Conservation (phyloP, 2,113 vertebrate species). For the Prietella phreatophila region DNA sequence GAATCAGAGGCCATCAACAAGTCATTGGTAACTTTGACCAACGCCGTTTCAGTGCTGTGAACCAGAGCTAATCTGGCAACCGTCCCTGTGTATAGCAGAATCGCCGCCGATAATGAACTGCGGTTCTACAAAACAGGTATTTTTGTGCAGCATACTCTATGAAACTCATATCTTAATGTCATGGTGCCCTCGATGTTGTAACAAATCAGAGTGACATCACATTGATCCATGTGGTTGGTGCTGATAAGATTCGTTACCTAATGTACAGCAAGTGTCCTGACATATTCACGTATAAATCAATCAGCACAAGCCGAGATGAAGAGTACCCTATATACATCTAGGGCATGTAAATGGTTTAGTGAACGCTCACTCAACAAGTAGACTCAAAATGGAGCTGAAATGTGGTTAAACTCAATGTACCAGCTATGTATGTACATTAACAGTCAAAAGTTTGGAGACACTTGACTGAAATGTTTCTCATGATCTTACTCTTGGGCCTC, state of each 20-base stretch:
- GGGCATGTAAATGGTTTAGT: constrained; percentile 49
- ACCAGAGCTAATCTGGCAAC: constrained; percentile 19
- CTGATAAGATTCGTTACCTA: constrained; percentile 15
- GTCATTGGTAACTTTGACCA: too few species aligned
- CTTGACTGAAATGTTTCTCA: too few species aligned
- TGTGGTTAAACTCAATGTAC: background rate
- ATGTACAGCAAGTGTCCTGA: background rate
- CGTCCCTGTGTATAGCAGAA: background rate
- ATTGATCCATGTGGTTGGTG: background rate
- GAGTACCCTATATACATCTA: background rate
- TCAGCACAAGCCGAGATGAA: background rate
- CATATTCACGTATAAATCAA: constrained; percentile 6
- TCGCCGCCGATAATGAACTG: background rate
- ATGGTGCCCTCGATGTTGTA: background rate
- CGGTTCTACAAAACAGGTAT: background rate
- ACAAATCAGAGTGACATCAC: background rate
- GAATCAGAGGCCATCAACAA: too few species aligned
- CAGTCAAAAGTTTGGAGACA: too few species aligned
- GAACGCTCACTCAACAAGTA: constrained; percentile 12
- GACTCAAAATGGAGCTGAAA: constrained; percentile 38
- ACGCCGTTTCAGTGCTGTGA: too few species aligned
- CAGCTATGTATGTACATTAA: background rate
- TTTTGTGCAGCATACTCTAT: background rate
- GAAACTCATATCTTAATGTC: constrained; percentile 4
- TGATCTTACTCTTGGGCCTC: too few species aligned